phyloP scores from a whole-genome alignment of 2,888 invertebrate genomes.

The Callyntrura sp. region DNA sequence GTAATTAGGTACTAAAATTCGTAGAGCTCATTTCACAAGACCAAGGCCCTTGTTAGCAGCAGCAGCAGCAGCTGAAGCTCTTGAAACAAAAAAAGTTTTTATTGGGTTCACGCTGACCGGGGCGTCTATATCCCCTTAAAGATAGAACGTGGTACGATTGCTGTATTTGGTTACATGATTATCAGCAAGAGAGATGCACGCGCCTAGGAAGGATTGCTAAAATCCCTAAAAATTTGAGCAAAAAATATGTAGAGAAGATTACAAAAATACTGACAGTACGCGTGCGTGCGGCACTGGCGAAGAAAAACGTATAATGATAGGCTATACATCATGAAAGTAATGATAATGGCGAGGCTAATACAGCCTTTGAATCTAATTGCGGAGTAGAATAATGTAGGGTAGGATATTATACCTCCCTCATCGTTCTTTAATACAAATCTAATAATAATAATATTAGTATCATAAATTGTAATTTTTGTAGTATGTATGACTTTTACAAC shows the following conservation, averaged over 20 bases:
- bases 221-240: background rate
- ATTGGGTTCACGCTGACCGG: too few relatives aligned
- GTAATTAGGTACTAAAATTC: too few relatives aligned
- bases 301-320: slow-evolving; percentile 30
- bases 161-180: too few relatives aligned
- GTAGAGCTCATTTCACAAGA: slow-evolving; percentile 21
- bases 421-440: background rate
- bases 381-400: too few relatives aligned
- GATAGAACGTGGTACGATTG: too few relatives aligned
- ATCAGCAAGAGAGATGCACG: too few relatives aligned
- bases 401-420: slow-evolving; percentile 3
- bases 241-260: background rate
- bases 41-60: background rate
- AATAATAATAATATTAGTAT: slow-evolving; percentile 1
- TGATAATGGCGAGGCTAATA: background rate
- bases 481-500: background rate
- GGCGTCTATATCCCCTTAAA: too few relatives aligned
- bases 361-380: slow-evolving; percentile 2
- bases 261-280: background rate
- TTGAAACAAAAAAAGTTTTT: too few relatives aligned
- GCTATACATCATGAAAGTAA: background rate
- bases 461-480: background rate
- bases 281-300: background rate
- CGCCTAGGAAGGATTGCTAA: background rate
- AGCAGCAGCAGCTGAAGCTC: too few relatives aligned